A percentile compares a stretch with the other conserved stretches of the same genome.
These are phyloP conservation scores for Lycaon pictus DNA, from an alignment of 2,113 vertebrate genomes.

Conservation along the genomic window DNA sequence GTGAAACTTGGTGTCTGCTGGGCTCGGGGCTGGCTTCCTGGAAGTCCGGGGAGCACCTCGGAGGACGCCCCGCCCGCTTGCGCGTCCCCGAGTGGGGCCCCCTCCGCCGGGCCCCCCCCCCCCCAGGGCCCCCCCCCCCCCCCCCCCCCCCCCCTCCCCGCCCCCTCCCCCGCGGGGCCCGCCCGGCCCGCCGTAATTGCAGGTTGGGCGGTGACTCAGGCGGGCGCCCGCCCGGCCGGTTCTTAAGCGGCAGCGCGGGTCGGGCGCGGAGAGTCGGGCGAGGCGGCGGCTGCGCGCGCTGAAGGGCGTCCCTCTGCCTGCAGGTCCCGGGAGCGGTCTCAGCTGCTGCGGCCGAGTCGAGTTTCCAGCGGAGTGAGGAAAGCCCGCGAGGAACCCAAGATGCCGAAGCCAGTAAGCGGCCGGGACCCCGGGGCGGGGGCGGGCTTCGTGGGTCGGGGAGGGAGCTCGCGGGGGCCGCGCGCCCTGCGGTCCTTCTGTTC, in stretches of 20 bases:
- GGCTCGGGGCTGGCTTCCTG: not conserved
- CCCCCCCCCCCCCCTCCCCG: no score
- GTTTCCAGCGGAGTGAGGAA: conserved; percentile 56
- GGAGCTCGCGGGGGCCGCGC: no score
- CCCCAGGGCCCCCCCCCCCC: no score
- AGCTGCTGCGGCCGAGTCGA: conserved; percentile 26
- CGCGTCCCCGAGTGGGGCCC: not conserved
- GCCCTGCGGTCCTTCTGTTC: not conserved
- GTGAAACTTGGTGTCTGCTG: conserved; percentile 38
- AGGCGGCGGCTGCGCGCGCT: not conserved
- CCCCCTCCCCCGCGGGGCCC: no score
- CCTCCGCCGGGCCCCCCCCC: not conserved
- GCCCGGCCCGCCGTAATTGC: conserved; percentile 55
- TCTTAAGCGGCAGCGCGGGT: conserved; percentile 76
- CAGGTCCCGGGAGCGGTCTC: conserved; percentile 53
- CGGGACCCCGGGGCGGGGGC: no score
- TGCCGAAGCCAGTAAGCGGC: conserved; percentile 93
- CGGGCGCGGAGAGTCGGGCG: not conserved
- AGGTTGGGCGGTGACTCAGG: conserved; percentile 77
- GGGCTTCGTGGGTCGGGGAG: no score
- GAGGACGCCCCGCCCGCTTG: no score
- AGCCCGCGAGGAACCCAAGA: conserved; percentile 84
- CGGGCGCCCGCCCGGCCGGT: conserved; percentile 87
- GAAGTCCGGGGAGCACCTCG: not conserved
- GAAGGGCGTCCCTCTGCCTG: not conserved